Conservation (phyloP, 2,113 vertebrate species). For the Chrysochloris asiatica region DNA sequence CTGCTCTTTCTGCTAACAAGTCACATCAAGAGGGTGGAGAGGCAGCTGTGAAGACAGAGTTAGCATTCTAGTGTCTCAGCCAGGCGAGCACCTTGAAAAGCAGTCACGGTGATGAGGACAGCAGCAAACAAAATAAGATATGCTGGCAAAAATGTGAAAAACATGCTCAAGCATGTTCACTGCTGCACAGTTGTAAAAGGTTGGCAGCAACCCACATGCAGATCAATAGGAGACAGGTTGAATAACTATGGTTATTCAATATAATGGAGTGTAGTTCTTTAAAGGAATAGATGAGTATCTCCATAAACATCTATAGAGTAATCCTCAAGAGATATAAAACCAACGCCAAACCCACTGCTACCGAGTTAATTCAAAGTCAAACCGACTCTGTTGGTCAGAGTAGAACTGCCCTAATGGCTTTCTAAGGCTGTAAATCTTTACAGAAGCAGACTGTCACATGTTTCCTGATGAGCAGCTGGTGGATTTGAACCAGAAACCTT, state of each 20-base stretch:
- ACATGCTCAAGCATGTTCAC: too few relatives aligned
- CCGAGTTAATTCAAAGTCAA: too few relatives aligned
- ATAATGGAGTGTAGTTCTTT: neutral
- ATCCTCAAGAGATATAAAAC: neutral
- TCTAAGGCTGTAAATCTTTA: too few relatives aligned
- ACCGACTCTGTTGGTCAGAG: too few relatives aligned
- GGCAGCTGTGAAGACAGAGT: neutral
- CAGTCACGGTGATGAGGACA: accelerated
- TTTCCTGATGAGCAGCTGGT: too few relatives aligned
- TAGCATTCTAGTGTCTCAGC: neutral
- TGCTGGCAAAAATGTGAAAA: neutral
- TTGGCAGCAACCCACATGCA: neutral
- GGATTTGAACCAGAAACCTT: too few relatives aligned
- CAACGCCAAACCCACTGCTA: too few relatives aligned
- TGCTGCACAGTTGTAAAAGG: neutral
- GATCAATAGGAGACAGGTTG: accelerated
- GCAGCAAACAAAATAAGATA: too few relatives aligned
- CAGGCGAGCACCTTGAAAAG: neutral
- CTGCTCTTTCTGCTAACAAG: neutral
- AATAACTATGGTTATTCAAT: too few relatives aligned
- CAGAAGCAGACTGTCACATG: too few relatives aligned
- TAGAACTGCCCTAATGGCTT: too few relatives aligned
- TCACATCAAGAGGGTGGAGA: neutral
- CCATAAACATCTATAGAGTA: neutral
- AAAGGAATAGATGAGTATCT: neutral